Evolutionary conservation across 2,888 invertebrate genomes (phyloP).

Genomic region (Bombylius discolor): DNA sequence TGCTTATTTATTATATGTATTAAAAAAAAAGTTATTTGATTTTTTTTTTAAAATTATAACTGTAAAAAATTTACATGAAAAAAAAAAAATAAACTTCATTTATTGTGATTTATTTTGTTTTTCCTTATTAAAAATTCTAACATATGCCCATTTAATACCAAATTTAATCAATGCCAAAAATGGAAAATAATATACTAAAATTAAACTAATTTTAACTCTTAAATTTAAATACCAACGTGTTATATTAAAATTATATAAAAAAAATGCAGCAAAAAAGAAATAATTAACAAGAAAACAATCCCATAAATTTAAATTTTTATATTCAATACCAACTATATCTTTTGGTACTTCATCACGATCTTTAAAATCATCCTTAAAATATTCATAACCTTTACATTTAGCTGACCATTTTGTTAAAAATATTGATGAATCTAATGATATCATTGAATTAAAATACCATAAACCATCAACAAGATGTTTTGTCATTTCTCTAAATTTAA

Average conservation of each 20-base stretch:
- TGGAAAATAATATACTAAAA: constrained; percentile 49
- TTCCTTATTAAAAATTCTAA: constrained; percentile 36
- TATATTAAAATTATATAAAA: constrained; percentile 31
- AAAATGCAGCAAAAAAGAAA: background rate
- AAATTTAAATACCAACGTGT: constrained; percentile 45
- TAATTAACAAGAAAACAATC: constrained; percentile 3
- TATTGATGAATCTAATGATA: constrained; percentile 41
- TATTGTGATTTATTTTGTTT: background rate
- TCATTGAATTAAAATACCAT: constrained; percentile 47
- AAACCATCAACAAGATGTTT: constrained; percentile 47
- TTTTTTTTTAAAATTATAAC: background rate
- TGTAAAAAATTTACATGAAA: too few species aligned
- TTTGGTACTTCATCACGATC: background rate
- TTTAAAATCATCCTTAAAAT: constrained; percentile 18
- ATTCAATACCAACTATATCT: background rate
- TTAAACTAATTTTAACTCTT: constrained; percentile 41
- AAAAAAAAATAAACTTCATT: background rate
- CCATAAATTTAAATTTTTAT: constrained; percentile 2
- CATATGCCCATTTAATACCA: constrained; percentile 43
- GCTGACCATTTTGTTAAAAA: constrained; percentile 40
- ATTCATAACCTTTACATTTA: constrained; percentile 39
- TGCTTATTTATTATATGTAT: too few species aligned
- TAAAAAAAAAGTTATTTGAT: too few species aligned
- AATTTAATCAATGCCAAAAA: constrained; percentile 49
- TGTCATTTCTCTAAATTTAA: constrained; percentile 49